Conservation (phyloP, 2,888 invertebrate species). For the Homarus gammarus region DNA sequence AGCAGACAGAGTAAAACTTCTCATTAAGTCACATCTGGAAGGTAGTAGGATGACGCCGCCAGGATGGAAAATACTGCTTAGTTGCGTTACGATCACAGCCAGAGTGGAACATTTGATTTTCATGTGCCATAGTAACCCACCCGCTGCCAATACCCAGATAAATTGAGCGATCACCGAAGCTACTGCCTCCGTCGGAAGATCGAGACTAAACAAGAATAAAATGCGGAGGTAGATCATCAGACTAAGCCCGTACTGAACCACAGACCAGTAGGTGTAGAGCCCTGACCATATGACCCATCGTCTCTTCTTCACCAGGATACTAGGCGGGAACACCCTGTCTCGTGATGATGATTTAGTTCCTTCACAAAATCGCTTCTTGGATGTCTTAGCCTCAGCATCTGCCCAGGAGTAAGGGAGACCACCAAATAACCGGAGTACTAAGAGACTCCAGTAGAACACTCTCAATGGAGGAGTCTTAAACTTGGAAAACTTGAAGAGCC, state of each 20-base stretch:
- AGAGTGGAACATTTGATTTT: neutral
- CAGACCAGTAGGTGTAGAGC: neutral
- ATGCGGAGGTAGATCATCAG: neutral
- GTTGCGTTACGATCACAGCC: neutral
- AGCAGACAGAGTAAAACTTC: neutral
- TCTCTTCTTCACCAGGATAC: neutral
- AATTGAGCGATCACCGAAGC: neutral
- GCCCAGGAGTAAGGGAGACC: neutral
- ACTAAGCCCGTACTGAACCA: neutral
- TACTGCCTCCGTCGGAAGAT: neutral
- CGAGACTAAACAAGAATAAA: neutral
- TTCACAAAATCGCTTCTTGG: neutral
- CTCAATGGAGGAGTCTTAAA: neutral
- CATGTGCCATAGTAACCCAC: neutral
- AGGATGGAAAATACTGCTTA: neutral
- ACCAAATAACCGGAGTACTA: neutral
- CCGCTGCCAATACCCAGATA: neutral
- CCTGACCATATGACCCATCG: neutral
- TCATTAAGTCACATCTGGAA: neutral
- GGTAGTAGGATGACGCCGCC: neutral
- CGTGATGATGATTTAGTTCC: neutral
- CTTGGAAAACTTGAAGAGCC: too few species aligned
- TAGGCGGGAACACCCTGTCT: neutral
- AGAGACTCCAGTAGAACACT: neutral
- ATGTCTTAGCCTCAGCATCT: neutral